These are phyloP conservation scores for Galbula dea DNA, from an alignment of 2,113 vertebrate genomes.

Conservation along the genomic window DNA sequence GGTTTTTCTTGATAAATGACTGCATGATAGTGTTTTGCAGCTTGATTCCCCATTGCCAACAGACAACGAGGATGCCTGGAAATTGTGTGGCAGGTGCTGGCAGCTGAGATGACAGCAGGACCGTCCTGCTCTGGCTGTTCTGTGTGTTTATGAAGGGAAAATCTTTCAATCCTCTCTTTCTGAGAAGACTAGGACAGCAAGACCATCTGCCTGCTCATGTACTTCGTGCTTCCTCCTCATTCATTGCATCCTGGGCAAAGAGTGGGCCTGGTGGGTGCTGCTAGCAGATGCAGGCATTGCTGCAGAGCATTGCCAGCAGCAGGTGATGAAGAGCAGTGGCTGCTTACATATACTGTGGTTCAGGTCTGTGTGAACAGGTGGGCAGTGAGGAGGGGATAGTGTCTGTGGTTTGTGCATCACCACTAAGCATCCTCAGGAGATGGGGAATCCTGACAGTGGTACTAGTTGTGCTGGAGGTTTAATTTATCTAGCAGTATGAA, in stretches of 20 bases:
- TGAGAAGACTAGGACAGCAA: not conserved
- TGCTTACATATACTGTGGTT: not conserved
- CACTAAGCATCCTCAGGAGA: not conserved
- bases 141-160: not conserved
- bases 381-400: not conserved
- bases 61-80: not conserved
- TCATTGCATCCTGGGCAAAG: not conserved
- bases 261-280: not conserved
- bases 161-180: not conserved
- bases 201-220: not conserved
- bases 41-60: not conserved
- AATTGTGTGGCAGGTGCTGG: not conserved
- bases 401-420: not conserved
- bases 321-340: not conserved
- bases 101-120: not conserved
- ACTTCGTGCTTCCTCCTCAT: rapidly evolving
- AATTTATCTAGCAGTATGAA: not conserved
- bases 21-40: not conserved
- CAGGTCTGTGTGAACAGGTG: not conserved
- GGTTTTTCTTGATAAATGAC: not conserved
- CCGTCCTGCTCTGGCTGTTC: not conserved
- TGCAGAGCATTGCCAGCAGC: not conserved
- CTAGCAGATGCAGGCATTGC: not conserved
- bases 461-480: not conserved
- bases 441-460: not conserved